Percentiles rank a stretch among this genome's conserved stretches.
Evolutionary conservation across 2,113 vertebrate species (phyloP).

Genomic region (Rhinolophus ferrumequinum): DNA sequence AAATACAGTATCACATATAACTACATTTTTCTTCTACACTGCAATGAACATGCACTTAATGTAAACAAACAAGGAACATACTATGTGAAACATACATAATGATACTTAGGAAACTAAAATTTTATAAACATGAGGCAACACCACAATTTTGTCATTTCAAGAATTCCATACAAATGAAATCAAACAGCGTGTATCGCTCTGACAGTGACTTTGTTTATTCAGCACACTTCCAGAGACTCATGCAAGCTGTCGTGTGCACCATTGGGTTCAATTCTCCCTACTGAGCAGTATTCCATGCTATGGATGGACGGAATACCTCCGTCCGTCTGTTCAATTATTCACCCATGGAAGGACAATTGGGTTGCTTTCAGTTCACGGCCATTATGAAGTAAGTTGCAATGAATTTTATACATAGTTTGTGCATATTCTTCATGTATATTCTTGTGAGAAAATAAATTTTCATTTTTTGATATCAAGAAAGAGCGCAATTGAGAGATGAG

Average conservation of each 20-base stretch:
- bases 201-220: background rate
- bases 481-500: background rate
- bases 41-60: background rate
- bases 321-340: background rate
- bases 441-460: background rate
- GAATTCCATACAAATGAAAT: background rate
- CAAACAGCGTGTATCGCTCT: background rate
- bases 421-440: background rate
- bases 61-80: background rate
- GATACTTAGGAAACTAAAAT: background rate
- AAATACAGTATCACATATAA: background rate
- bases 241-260: background rate
- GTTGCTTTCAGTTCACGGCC: background rate
- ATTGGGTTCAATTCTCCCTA: background rate
- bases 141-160: background rate
- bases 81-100: background rate
- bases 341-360: background rate
- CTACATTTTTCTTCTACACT: background rate
- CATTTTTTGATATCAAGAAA: background rate
- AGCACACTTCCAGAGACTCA: background rate
- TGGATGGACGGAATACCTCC: accelerated
- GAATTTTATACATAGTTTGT: background rate
- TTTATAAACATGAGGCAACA: background rate
- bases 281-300: background rate
- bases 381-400: background rate